Percentiles rank a stretch among this genome's conserved stretches.
phyloP scores from a whole-genome alignment of 2,888 invertebrate genomes.

The Tiliacea citrago region DNA sequence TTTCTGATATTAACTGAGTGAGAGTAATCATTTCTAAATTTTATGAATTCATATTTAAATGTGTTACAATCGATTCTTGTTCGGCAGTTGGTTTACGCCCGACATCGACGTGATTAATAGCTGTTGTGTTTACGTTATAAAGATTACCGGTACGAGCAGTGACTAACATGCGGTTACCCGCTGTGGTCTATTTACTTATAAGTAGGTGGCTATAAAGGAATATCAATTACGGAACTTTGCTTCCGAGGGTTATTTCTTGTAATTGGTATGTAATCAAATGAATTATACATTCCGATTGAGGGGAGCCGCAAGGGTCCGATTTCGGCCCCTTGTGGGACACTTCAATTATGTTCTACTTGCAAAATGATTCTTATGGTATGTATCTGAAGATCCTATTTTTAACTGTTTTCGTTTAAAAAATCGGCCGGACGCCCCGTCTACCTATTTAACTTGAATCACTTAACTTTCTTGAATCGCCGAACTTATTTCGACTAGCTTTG shows the following conservation, averaged over 20 bases:
- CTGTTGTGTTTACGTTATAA: conserved; percentile 62
- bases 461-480: background rate
- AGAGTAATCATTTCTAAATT: conserved; percentile 58
- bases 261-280: conserved; percentile 8
- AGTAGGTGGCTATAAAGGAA: conserved; percentile 54
- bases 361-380: too few species aligned
- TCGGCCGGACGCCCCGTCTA: background rate
- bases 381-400: background rate
- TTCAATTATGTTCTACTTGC: background rate
- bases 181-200: conserved; percentile 67
- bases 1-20: conserved; percentile 57
- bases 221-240: conserved; percentile 65
- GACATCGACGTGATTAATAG: conserved; percentile 54
- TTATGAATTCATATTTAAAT: conserved; percentile 48
- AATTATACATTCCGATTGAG: background rate
- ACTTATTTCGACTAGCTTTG: background rate
- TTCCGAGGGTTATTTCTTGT: conserved; percentile 10
- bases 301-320: background rate
- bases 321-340: background rate
- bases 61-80: conserved; percentile 42
- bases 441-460: background rate
- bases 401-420: background rate
- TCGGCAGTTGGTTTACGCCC: conserved; percentile 40
- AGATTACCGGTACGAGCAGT: conserved; percentile 59
- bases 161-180: conserved; percentile 70